Evolutionary conservation across 2,113 vertebrate genomes (phyloP).

Genomic region (Mobula birostris): DNA sequence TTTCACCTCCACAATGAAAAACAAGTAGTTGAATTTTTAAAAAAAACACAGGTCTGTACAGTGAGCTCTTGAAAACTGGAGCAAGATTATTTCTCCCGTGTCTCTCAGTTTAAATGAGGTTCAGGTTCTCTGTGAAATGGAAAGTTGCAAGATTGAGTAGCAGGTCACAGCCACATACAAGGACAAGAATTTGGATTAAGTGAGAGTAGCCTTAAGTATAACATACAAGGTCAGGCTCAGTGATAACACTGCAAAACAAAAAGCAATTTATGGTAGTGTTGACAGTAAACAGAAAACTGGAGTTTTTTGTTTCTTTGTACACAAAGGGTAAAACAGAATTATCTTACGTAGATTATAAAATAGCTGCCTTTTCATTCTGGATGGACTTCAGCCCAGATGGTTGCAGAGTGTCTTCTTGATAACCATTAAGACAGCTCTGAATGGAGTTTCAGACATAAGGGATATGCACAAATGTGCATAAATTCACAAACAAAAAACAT

Average conservation of each 20-base stretch:
- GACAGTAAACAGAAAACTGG: background rate
- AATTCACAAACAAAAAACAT: no score
- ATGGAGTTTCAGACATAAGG: background rate
- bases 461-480: background rate
- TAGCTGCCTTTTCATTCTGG: background rate
- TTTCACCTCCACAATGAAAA: background rate
- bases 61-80: background rate
- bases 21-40: background rate
- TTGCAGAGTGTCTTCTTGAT: background rate
- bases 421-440: background rate
- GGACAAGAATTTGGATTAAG: background rate
- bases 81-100: background rate
- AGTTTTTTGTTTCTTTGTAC: background rate
- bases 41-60: background rate
- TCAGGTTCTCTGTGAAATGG: conserved; percentile 6
- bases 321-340: background rate
- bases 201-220: background rate
- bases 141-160: background rate
- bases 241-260: background rate
- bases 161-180: background rate
- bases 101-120: background rate
- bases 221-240: background rate
- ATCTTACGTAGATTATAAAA: background rate
- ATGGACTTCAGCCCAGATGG: background rate
- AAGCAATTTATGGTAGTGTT: background rate